These are phyloP conservation scores for Corvus cornix DNA, from an alignment of 2,113 vertebrate genomes.

Conservation along the genomic window DNA sequence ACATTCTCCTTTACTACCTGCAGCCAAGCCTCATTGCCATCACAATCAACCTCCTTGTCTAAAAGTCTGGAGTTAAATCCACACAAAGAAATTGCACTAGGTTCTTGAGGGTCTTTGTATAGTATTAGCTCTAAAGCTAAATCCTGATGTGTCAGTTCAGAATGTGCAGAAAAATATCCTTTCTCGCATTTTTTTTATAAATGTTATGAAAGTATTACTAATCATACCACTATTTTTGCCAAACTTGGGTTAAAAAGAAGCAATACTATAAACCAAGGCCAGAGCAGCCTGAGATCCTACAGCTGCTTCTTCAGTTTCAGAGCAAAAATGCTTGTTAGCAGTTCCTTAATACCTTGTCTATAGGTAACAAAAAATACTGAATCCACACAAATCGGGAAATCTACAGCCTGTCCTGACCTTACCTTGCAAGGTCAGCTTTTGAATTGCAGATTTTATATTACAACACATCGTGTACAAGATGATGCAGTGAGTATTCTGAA, in stretches of 20 bases:
- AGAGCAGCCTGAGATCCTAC: not conserved
- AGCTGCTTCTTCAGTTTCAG: conserved; percentile 3
- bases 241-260: not conserved
- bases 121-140: not conserved
- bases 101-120: not conserved
- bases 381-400: not conserved
- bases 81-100: not conserved
- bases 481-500: not conserved
- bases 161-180: not conserved
- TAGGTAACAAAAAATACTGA: not conserved
- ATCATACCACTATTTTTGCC: not conserved
- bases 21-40: not conserved
- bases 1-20: not conserved
- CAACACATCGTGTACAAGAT: not conserved
- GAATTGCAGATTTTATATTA: not conserved
- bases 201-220: not conserved
- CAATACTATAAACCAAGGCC: not conserved
- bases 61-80: not conserved
- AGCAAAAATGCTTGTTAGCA: not conserved
- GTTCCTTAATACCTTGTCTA: not conserved
- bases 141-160: not conserved
- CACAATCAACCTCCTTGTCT: not conserved
- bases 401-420: not conserved
- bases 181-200: not conserved
- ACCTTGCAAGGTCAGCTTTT: not conserved